phyloP scores from a whole-genome alignment of 2,888 invertebrate species.

The Chymomyza fuscimana region DNA sequence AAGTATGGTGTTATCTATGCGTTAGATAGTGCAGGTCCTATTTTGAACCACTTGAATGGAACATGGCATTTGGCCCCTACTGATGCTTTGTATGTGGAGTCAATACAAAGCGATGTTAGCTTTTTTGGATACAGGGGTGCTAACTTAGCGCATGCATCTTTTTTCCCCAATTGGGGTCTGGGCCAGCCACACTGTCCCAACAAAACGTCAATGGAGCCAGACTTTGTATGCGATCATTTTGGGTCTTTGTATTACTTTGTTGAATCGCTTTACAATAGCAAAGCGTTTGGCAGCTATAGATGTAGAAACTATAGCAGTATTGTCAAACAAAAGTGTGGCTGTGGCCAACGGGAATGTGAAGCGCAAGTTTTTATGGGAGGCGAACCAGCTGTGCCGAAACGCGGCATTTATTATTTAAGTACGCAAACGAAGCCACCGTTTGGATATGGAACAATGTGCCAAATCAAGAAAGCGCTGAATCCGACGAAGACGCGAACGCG shows the following conservation, averaged over 20 bases:
- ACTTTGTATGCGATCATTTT: constrained; percentile 60
- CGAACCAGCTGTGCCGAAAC: constrained; percentile 57
- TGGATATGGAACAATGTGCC: constrained; percentile 53
- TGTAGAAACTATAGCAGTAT: constrained; percentile 48
- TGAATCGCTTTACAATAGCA: constrained; percentile 54
- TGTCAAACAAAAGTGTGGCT: constrained; percentile 45
- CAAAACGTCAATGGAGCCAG: constrained; percentile 51
- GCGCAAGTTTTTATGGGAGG: constrained; percentile 61
- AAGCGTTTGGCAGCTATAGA: constrained; percentile 55
- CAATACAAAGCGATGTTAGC: constrained; percentile 72
- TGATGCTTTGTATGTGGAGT: constrained; percentile 74
- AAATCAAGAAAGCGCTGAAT: constrained; percentile 44
- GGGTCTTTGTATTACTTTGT: constrained; percentile 63
- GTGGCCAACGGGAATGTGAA: constrained; percentile 33
- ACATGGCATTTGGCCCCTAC: constrained; percentile 57
- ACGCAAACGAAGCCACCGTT: constrained; percentile 46
- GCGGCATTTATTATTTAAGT: constrained; percentile 60
- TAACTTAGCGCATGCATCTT: constrained; percentile 69
- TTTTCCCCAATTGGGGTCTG: constrained; percentile 74
- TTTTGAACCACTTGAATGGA: constrained; percentile 40
- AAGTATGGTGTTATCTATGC: constrained; percentile 66
- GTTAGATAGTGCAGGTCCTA: constrained; percentile 73
- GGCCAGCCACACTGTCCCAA: constrained; percentile 73
- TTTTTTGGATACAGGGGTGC: constrained; percentile 58
- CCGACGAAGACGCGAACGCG: constrained; percentile 30